phyloP scores from a whole-genome alignment of 2,113 vertebrate species.

The Enhydra lutris region DNA sequence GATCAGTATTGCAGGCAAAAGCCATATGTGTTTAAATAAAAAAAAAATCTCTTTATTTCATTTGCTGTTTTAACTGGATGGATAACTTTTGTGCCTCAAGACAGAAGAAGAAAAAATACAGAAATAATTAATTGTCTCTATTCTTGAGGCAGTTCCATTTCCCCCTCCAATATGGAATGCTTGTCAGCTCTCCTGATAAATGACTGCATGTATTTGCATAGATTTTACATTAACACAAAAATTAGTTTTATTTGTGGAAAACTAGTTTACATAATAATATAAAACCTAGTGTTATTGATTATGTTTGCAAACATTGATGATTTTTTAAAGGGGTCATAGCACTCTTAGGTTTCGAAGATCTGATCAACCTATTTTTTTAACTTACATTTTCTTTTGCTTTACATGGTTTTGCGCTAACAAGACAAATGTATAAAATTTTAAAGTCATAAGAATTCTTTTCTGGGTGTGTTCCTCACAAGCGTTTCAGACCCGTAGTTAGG shows the following conservation, averaged over 20 bases:
- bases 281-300: slow-evolving; percentile 83
- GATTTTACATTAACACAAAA: slow-evolving; percentile 94
- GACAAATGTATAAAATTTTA: background rate
- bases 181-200: slow-evolving; percentile 97
- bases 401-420: background rate
- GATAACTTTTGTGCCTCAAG: slow-evolving; percentile 91
- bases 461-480: background rate
- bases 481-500: background rate
- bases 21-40: slow-evolving; percentile 89
- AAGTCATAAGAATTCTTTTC: background rate
- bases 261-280: slow-evolving; percentile 90
- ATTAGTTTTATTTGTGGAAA: slow-evolving; percentile 92
- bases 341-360: slow-evolving; percentile 42
- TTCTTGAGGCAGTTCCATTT: slow-evolving; percentile 91
- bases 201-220: slow-evolving; percentile 98
- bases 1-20: slow-evolving; percentile 90
- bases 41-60: slow-evolving; percentile 86
- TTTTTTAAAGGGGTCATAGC: slow-evolving; percentile 46
- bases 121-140: slow-evolving; percentile 96
- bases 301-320: slow-evolving; percentile 73
- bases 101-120: slow-evolving; percentile 90
- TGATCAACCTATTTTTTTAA: slow-evolving; percentile 40
- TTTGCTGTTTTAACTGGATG: slow-evolving; percentile 90
- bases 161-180: slow-evolving; percentile 94
- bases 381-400: slow-evolving; percentile 53